Percentiles rank a stretch among this genome's conserved stretches.
These are phyloP conservation scores for Hydropsyche betteni DNA, from an alignment of 2,888 invertebrate genomes.

Conservation along the genomic window DNA sequence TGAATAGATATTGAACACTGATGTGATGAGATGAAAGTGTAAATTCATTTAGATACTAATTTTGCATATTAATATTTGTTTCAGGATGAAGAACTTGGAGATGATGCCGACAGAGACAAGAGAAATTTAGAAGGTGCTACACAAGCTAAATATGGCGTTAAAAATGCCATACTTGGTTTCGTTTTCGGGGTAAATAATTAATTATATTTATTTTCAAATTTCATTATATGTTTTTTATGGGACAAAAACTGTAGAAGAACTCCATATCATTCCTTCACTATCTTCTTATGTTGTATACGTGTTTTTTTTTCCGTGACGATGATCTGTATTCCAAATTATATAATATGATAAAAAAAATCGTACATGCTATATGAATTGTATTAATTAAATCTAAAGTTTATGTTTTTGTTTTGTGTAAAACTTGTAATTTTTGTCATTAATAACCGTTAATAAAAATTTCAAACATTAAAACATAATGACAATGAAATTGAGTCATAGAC, in stretches of 20 bases:
- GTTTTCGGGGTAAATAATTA: constrained; percentile 79
- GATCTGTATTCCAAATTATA: not conserved
- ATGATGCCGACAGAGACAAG: constrained; percentile 71
- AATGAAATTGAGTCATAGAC: too few relatives aligned
- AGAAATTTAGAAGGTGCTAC: constrained; percentile 75
- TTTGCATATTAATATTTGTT: constrained; percentile 50
- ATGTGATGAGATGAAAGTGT: too few relatives aligned
- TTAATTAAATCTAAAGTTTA: too few relatives aligned
- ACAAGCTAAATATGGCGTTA: constrained; percentile 74
- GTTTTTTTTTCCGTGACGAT: not conserved
- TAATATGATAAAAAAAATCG: not conserved
- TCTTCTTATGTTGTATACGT: not conserved
- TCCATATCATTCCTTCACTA: constrained; percentile 17
- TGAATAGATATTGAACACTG: too few relatives aligned
- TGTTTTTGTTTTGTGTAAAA: too few relatives aligned
- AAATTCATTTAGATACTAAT: not conserved
- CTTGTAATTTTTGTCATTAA: too few relatives aligned
- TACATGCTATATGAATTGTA: not conserved
- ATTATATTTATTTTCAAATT: not conserved
- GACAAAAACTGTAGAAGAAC: constrained; percentile 18
- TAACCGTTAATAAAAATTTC: too few relatives aligned
- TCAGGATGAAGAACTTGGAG: constrained; percentile 64
- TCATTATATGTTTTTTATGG: not conserved
- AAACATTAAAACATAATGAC: too few relatives aligned
- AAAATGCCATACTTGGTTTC: constrained; percentile 83